Evolutionary conservation across 2,113 vertebrate species (phyloP).

Genomic region (Apistogramma diplotaenia): DNA sequence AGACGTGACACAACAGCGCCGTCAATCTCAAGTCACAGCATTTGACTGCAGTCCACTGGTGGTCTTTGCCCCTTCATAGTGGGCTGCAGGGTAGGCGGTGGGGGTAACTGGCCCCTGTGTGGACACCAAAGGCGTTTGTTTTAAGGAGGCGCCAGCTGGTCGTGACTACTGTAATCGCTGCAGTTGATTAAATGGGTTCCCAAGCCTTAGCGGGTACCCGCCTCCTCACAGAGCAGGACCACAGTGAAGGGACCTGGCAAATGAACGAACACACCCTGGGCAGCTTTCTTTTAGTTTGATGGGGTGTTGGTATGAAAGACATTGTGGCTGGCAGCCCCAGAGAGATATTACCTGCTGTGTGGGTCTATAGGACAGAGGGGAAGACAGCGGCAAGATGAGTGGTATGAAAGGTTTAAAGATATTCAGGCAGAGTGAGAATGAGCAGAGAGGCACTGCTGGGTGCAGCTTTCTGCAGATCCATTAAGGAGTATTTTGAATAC

Average conservation of each 20-base stretch:
- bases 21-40: slow-evolving; percentile 60
- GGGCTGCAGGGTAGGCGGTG: slow-evolving; percentile 9
- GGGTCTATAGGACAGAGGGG: slow-evolving; percentile 41
- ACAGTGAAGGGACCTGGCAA: slow-evolving; percentile 40
- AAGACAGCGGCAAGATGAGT: slow-evolving; percentile 45
- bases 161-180: slow-evolving; percentile 66
- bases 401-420: slow-evolving; percentile 52
- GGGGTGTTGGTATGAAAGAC: slow-evolving; percentile 48
- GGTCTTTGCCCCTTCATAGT: slow-evolving; percentile 42
- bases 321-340: slow-evolving; percentile 35
- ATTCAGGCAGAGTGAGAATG: slow-evolving; percentile 34
- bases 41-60: slow-evolving; percentile 49
- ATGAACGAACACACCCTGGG: slow-evolving; percentile 42
- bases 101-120: slow-evolving; percentile 13
- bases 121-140: slow-evolving; percentile 52
- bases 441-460: slow-evolving; percentile 35
- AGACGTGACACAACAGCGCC: slow-evolving; percentile 53
- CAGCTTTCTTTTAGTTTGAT: slow-evolving; percentile 41
- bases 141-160: slow-evolving; percentile 62
- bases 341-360: slow-evolving; percentile 62
- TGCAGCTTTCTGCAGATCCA: slow-evolving; percentile 28
- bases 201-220: slow-evolving; percentile 23
- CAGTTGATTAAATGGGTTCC: slow-evolving; percentile 69
- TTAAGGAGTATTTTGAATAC: slow-evolving; percentile 52
- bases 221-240: slow-evolving; percentile 55